Base-by-base conservation (phyloP, 2,113 vertebrate species). In the Channa argus region DNA sequence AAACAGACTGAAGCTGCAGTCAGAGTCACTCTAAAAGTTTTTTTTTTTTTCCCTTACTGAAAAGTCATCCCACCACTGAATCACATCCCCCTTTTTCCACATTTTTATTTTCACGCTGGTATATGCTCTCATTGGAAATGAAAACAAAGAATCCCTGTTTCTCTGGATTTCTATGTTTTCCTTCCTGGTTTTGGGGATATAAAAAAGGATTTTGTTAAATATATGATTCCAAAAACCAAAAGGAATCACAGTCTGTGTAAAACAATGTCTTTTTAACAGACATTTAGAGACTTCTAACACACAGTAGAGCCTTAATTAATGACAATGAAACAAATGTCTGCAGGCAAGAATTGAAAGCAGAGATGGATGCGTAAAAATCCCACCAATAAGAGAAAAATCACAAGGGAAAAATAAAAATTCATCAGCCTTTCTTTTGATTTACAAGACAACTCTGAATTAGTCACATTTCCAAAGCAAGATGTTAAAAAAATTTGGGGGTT, bases 1-100 rank as follows among this genome's bases (percentile, higher is more conserved):
- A 86, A 84, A 37, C 89, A 91, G 89, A 78, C 89, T 10, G 60
- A 56, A 70, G 58, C 52, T 13, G 74, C 51, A 80, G 73, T 63
- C 51, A 0, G 44, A 54, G 73, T 56, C 61, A 6, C 38, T 74
- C 13, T 5, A 2, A 71, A 52, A 63, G 71, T 86, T 73, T 67
- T 3, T 54, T 65, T 65, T 24, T 24, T 24, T 24, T 24, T 1
- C 24, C 69, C 0, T 5, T 45, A 44, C 53, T 53, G 12, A 7
- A 53, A 71, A 43, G 7, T 60, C 54, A 33, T 68, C 61, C 58
- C 72, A 56, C 71, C 64, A 59, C 62, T 74, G 75, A 76, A 56
- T 76, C 75, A 73, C 10, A 3, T 3, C 67, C 33, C 15, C 39
- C 36, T 5, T 6, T 3, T 33, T 43, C 24, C 54, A 37, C 5